Evolutionary conservation across 2,797 vertebrate genomes (phyloP).

Genomic region (Psittacula derbiana): DNA sequence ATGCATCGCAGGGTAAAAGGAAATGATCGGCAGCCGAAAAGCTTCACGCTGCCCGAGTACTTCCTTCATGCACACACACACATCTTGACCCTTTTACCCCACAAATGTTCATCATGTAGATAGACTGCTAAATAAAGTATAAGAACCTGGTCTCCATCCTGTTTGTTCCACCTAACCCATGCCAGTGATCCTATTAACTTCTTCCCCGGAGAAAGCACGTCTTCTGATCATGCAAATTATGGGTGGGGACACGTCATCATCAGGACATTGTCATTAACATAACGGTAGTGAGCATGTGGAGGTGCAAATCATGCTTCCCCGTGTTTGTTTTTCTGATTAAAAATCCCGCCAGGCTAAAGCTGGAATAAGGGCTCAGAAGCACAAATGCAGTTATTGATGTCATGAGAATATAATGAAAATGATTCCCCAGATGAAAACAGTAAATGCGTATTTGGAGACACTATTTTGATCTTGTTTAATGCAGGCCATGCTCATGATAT

Average conservation of each 20-base stretch:
- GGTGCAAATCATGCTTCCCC: not conserved
- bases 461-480: not conserved
- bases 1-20: fast-evolving
- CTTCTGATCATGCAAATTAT: not conserved
- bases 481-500: not conserved
- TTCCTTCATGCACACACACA: not conserved
- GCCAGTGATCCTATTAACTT: not conserved
- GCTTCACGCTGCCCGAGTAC: not conserved
- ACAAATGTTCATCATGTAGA: not conserved
- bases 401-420: not conserved
- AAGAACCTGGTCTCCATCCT: not conserved
- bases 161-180: not conserved
- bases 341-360: not conserved
- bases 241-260: not conserved
- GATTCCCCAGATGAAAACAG: not conserved
- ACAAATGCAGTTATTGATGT: not conserved
- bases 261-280: not conserved
- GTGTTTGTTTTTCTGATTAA: not conserved
- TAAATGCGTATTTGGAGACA: not conserved
- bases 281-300: not conserved
- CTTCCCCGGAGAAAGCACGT: not conserved
- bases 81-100: not conserved
- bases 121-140: not conserved
- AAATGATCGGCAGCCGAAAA: not conserved
- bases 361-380: not conserved